Evolutionary conservation across 2,113 vertebrate genomes (phyloP).

Genomic region (Saguinus imperator): DNA sequence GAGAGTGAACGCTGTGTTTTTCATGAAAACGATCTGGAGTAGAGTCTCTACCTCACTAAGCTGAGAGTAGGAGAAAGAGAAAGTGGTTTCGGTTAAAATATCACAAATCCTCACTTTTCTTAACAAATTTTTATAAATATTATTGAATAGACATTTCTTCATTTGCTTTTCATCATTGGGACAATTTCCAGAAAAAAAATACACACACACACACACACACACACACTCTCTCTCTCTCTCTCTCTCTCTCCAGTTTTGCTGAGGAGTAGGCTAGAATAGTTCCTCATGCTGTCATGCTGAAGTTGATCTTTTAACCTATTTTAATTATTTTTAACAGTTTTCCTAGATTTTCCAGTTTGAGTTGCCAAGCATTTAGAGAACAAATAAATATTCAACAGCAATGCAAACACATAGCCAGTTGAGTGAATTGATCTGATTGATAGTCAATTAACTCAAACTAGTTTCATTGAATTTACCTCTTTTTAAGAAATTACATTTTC

Average conservation of each 20-base stretch:
- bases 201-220: too few relatives aligned
- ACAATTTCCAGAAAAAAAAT: background rate
- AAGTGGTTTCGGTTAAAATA: background rate
- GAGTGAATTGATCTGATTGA: background rate
- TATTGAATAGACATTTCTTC: background rate
- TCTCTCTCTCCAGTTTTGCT: background rate
- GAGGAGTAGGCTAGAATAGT: background rate
- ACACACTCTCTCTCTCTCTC: too few relatives aligned
- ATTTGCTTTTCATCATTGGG: background rate
- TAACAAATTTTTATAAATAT: background rate
- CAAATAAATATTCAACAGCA: background rate
- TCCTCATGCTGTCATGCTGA: background rate
- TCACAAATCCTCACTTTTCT: background rate
- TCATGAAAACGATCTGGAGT: background rate
- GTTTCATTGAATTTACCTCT: constrained; percentile 22
- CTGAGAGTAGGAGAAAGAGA: background rate
- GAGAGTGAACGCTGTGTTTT: background rate
- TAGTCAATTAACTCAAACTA: background rate
- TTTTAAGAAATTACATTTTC: constrained; percentile 9
- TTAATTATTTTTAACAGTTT: background rate
- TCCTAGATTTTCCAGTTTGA: background rate
- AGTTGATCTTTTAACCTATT: background rate
- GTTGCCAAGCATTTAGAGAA: background rate
- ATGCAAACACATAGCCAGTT: background rate
- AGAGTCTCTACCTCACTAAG: background rate